Evolutionary conservation across 2,113 vertebrate genomes (phyloP).

Genomic region (Cottus gobio): DNA sequence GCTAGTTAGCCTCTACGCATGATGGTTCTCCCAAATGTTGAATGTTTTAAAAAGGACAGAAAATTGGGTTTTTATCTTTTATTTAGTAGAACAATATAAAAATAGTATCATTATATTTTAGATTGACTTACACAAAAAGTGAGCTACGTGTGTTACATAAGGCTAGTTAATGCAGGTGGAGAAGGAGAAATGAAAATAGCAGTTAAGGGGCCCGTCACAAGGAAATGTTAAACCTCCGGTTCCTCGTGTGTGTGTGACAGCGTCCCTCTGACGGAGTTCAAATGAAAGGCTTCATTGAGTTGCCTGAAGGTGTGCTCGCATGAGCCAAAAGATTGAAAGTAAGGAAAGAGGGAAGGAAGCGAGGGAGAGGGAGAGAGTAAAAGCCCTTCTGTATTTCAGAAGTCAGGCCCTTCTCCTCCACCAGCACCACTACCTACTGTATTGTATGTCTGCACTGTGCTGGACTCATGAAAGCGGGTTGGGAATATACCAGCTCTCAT

Average conservation of each 20-base stretch:
- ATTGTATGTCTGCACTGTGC: slow-evolving; percentile 38
- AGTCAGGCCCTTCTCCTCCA: slow-evolving; percentile 30
- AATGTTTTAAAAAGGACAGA: neutral
- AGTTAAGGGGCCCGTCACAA: slow-evolving; percentile 37
- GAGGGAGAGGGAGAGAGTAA: slow-evolving; percentile 59
- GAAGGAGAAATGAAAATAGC: slow-evolving; percentile 16
- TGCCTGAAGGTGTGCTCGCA: slow-evolving; percentile 43
- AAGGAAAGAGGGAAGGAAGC: slow-evolving; percentile 50
- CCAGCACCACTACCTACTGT: neutral
- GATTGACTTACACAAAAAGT: neutral
- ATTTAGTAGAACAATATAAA: neutral
- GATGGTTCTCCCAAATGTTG: neutral
- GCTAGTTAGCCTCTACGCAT: neutral
- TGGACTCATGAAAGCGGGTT: slow-evolving; percentile 21
- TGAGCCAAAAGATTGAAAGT: slow-evolving; percentile 58
- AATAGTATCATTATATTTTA: neutral
- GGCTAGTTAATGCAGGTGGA: neutral
- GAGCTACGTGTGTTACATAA: slow-evolving; percentile 15
- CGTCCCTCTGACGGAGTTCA: slow-evolving; percentile 18
- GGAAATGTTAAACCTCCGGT: slow-evolving; percentile 31
- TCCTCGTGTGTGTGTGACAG: slow-evolving; percentile 9
- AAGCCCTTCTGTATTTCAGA: slow-evolving; percentile 67
- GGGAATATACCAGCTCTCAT: slow-evolving; percentile 18
- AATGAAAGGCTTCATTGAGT: slow-evolving; percentile 79
- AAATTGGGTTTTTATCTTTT: too few relatives aligned